These are phyloP conservation scores for Peromyscus aztecus DNA, from an alignment of 2,797 vertebrate genomes.

Conservation along the genomic window DNA sequence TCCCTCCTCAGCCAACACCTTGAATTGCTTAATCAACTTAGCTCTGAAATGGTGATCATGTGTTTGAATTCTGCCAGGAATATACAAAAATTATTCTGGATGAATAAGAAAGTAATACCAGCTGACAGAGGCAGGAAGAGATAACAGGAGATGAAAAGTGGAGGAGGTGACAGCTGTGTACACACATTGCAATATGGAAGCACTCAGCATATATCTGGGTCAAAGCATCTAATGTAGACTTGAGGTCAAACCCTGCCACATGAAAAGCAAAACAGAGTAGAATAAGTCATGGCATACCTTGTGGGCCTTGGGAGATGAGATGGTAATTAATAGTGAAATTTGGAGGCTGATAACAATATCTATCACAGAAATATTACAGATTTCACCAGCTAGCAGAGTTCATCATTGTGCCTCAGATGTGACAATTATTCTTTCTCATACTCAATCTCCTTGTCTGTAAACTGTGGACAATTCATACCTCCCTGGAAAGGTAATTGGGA, in stretches of 20 bases:
- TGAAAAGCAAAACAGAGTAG: background rate
- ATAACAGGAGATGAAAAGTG: background rate
- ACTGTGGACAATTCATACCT: background rate
- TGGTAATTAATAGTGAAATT: background rate
- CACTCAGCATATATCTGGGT: background rate
- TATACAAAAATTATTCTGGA: background rate
- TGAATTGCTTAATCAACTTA: background rate
- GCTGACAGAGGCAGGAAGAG: background rate
- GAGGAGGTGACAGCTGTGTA: fast-evolving
- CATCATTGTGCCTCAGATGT: too few relatives aligned
- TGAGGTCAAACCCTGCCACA: background rate
- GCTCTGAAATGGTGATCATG: background rate
- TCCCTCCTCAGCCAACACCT: background rate
- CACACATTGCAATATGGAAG: fast-evolving
- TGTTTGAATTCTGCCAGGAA: background rate
- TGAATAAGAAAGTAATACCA: background rate
- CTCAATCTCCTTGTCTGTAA: background rate
- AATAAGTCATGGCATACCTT: background rate
- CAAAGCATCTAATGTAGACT: background rate
- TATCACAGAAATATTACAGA: background rate
- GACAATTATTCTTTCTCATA: background rate
- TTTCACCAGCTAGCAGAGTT: background rate
- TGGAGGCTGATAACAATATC: background rate
- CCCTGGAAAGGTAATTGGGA: background rate
- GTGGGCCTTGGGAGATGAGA: background rate